phyloP scores from a whole-genome alignment of 2,888 invertebrate species.

The Dynastes hyllus region DNA sequence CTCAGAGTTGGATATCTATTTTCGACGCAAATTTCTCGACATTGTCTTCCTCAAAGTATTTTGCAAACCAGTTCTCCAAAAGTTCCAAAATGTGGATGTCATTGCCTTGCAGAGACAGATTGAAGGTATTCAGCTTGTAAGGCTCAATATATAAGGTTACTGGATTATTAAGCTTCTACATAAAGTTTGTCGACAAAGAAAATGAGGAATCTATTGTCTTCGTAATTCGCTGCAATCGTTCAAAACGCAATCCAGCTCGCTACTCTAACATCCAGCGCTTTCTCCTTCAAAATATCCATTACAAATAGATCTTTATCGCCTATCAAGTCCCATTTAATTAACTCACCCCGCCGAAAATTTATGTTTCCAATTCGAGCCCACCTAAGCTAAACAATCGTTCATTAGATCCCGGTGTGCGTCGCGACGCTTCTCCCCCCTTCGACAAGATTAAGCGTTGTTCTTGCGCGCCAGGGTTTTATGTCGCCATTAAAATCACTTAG shows the following conservation, averaged over 20 bases:
- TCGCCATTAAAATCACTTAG: constrained; percentile 26
- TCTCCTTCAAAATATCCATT: background rate
- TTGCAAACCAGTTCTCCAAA: too few relatives aligned
- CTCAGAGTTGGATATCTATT: too few relatives aligned
- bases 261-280: background rate
- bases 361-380: constrained; percentile 14
- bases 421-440: background rate
- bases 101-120: too few relatives aligned
- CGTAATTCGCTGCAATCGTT: too few relatives aligned
- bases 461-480: constrained; percentile 5
- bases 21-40: too few relatives aligned
- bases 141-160: too few relatives aligned
- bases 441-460: background rate
- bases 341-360: constrained; percentile 2
- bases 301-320: constrained; percentile 19
- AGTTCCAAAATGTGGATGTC: too few relatives aligned
- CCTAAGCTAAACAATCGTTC: constrained; percentile 13
- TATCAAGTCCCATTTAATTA: constrained; percentile 19
- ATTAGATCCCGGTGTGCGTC: background rate
- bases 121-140: too few relatives aligned
- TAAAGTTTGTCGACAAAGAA: too few relatives aligned
- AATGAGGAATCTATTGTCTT: background rate
- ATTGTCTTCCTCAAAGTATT: too few relatives aligned
- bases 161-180: too few relatives aligned
- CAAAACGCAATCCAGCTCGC: too few relatives aligned